A percentile compares a stretch with the other conserved stretches of the same genome.
phyloP scores from a whole-genome alignment of 2,113 vertebrate genomes.

The Hippocampus comes region DNA sequence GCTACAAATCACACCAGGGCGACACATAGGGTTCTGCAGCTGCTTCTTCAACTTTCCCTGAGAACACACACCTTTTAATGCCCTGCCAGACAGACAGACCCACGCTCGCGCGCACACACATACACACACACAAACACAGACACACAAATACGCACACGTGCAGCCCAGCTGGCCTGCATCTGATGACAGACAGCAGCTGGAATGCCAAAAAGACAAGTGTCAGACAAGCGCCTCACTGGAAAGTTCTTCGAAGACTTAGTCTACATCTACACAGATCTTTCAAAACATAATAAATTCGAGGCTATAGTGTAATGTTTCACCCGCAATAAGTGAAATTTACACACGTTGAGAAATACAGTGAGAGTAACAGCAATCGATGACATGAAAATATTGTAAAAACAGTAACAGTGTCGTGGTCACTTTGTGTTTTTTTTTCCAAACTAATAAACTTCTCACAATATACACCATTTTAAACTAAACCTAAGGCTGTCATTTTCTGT shows the following conservation, averaged over 20 bases:
- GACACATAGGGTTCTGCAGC: conserved; percentile 59
- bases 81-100: conserved; percentile 23
- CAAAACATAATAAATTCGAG: neutral
- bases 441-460: too few species aligned
- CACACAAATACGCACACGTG: conserved; percentile 18
- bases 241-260: neutral
- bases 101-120: conserved; percentile 2
- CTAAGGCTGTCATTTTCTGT: too few species aligned
- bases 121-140: neutral
- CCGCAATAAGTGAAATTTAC: too few species aligned
- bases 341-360: too few species aligned
- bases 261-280: neutral
- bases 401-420: too few species aligned
- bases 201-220: conserved; percentile 24
- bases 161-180: conserved; percentile 65
- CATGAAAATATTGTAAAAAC: too few species aligned
- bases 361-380: too few species aligned
- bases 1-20: conserved; percentile 55
- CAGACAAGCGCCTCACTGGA: conserved; percentile 16
- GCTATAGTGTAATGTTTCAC: too few species aligned
- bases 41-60: conserved; percentile 58
- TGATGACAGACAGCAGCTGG: conserved; percentile 74
- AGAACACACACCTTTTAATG: conserved; percentile 55
- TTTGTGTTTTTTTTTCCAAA: too few species aligned
- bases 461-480: too few species aligned